Base-by-base conservation (phyloP, 2,113 vertebrate genomes). In the Elgaria multicarinata region DNA sequence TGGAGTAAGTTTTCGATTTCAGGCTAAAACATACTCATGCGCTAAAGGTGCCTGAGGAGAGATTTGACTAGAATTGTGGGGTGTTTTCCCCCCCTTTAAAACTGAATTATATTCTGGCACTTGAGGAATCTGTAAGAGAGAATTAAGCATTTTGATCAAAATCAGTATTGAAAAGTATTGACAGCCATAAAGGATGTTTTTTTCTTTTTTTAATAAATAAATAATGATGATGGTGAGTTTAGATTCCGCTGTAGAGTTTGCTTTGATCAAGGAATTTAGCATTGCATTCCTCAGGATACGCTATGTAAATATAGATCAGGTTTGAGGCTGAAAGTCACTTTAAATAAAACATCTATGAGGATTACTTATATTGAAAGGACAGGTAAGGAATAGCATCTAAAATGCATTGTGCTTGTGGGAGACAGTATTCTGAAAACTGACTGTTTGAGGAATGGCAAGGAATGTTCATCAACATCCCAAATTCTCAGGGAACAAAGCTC, bases 91-190 rank as follows among this genome's bases (percentile, higher is more conserved):
- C n/a, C n/a, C n/a, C n/a, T 91, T 90, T 33, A 58, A 58, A 36
- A 58, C 50, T 93, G 84, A 93, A 92, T 93, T 92, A 85, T 91
- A 72, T 5, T 80, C 66, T 50, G 86, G 6, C 71, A 66, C 64
- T 92, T 85, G 93, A 93, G 83, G 85, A 93, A 89, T 88, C 94
- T 90, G 82, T 66, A 89, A 85, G 87, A 79, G 66, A 90, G 75
- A 87, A 91, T 92, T 81, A 92, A 93, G 89, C 55, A 87, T 44
- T 94, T 94, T 39, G 89, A 93, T 93, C 83, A 85, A 94, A 93
- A 91, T 93, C 46, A 89, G 13, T 67, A 53, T 81, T 91, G 93
- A 90, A 92, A 94, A 83, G 28, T 93, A 95, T 93, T 84, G 92
- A 81, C 91, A 94, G 88, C 78, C 87, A 86, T 83, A 42, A 8